phyloP scores from a whole-genome alignment of 2,888 invertebrate genomes.

The Iselma pallidipennis region DNA sequence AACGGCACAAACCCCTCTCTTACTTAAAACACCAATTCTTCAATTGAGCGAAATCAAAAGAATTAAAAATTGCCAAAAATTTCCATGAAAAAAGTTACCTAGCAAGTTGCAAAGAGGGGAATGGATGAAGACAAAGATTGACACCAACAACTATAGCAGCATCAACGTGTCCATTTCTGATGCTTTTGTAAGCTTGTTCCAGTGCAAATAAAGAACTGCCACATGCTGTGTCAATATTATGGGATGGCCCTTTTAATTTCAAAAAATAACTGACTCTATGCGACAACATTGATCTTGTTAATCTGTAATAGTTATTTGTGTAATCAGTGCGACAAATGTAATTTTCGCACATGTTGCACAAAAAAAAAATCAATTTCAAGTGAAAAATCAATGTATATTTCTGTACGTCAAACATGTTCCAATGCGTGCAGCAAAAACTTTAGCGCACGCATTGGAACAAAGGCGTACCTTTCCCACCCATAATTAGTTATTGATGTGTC shows the following conservation, averaged over 20 bases:
- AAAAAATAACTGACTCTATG: constrained; percentile 86
- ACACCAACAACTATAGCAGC: constrained; percentile 85
- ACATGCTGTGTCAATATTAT: constrained; percentile 89
- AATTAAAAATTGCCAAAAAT: too few species aligned
- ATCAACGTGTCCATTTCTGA: constrained; percentile 79
- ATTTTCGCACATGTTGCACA: too few species aligned
- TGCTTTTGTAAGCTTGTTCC: constrained; percentile 76
- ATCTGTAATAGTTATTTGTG: too few species aligned
- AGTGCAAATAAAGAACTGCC: constrained; percentile 85
- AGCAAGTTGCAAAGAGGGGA: constrained; percentile 81
- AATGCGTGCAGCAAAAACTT: too few species aligned
- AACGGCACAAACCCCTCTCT: constrained; percentile 59
- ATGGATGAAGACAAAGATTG: constrained; percentile 87
- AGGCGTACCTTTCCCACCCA: too few species aligned
- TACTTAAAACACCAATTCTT: not conserved
- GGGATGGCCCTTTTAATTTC: constrained; percentile 86
- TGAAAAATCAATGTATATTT: too few species aligned
- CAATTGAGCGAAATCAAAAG: not conserved
- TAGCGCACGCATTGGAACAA: too few species aligned
- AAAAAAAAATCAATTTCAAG: too few species aligned
- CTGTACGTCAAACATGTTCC: too few species aligned
- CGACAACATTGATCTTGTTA: constrained; percentile 86
- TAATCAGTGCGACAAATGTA: too few species aligned
- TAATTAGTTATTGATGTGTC: too few species aligned
- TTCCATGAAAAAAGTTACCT: constrained; percentile 53